Percentiles rank a stretch among this genome's conserved stretches.
phyloP scores from a whole-genome alignment of 2,888 invertebrate genomes.

The Pseudococcus jackbeardsleyi region DNA sequence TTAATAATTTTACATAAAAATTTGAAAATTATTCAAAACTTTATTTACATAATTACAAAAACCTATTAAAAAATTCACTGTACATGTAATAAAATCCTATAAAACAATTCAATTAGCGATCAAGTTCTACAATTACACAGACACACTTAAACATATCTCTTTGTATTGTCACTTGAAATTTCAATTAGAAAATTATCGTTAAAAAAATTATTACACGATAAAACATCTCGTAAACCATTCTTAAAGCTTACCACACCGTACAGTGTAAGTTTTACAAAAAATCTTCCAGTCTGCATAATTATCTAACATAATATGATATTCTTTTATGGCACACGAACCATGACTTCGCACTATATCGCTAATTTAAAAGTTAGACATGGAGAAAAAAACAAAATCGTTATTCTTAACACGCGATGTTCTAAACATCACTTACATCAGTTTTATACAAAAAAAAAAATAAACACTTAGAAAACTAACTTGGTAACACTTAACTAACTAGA shows the following conservation, averaged over 20 bases:
- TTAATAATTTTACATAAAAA: neutral
- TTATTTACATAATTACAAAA: slow-evolving; percentile 38
- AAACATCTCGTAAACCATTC: neutral
- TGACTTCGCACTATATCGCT: slow-evolving; percentile 18
- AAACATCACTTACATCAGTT: neutral
- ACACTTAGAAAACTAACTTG: slow-evolving; percentile 3
- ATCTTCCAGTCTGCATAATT: neutral
- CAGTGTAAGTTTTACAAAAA: neutral
- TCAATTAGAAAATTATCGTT: neutral
- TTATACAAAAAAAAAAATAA: neutral
- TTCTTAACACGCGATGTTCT: neutral
- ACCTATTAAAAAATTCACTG: neutral
- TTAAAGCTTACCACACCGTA: neutral
- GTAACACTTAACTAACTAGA: slow-evolving; percentile 38
- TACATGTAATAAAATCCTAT: slow-evolving; percentile 8
- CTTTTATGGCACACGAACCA: slow-evolving; percentile 32
- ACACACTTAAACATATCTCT: neutral
- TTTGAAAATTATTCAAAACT: neutral
- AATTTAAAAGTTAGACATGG: slow-evolving; percentile 12
- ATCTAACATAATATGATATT: neutral
- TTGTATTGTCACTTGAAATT: slow-evolving; percentile 3
- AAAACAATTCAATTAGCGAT: slow-evolving; percentile 33
- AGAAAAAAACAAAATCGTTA: neutral
- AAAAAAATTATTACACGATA: neutral
- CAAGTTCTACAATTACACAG: neutral